Evolutionary conservation across 2,888 invertebrate species (phyloP).

Genomic region (Aphodius granarius): DNA sequence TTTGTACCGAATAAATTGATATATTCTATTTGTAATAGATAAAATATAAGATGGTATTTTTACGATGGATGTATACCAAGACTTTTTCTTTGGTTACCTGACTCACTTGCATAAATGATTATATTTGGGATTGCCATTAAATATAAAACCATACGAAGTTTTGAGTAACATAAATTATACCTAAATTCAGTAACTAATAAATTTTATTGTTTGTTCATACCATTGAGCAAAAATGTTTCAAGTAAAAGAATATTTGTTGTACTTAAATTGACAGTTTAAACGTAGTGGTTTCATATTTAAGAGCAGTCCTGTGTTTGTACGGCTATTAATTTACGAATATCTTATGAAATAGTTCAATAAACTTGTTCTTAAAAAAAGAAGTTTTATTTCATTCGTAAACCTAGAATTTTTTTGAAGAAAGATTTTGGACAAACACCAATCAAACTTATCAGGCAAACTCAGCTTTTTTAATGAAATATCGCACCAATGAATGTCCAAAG

Average conservation of each 20-base stretch:
- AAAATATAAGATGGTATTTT: neutral
- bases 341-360: neutral
- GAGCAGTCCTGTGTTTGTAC: neutral
- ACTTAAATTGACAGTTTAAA: too few relatives aligned
- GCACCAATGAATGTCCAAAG: too few relatives aligned
- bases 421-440: too few relatives aligned
- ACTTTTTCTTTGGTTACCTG: neutral
- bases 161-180: too few relatives aligned
- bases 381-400: too few relatives aligned
- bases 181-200: too few relatives aligned
- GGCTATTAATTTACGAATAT: neutral
- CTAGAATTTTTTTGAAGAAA: too few relatives aligned
- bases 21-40: neutral
- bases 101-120: neutral
- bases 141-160: neutral
- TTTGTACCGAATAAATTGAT: neutral
- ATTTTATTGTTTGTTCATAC: too few relatives aligned
- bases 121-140: neutral
- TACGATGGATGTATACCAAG: neutral
- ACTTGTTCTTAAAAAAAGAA: neutral
- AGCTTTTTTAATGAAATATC: too few relatives aligned
- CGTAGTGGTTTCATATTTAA: neutral
- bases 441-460: too few relatives aligned
- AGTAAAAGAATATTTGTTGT: too few relatives aligned
- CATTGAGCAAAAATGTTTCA: too few relatives aligned